Evolutionary conservation across 2,888 invertebrate genomes (phyloP).

Genomic region (Petrolisthes manimaculis): DNA sequence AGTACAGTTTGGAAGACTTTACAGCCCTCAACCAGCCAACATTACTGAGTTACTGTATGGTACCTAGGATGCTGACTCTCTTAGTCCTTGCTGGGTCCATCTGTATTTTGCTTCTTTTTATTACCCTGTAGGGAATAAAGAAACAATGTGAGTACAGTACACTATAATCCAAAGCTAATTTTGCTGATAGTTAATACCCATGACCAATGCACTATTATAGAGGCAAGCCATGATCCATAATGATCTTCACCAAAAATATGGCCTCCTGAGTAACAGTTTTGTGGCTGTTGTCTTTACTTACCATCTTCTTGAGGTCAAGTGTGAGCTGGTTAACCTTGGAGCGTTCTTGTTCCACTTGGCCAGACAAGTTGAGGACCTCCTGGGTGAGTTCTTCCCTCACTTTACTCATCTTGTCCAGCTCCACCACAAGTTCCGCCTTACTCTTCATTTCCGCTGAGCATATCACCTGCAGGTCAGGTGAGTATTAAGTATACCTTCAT

Average conservation of each 20-base stretch:
- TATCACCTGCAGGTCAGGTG: conserved; percentile 46
- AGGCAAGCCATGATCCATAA: too few relatives aligned
- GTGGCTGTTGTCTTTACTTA: conserved; percentile 2
- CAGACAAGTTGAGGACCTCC: conserved; percentile 78
- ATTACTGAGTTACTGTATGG: neutral
- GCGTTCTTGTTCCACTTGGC: conserved; percentile 81
- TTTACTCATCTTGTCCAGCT: conserved; percentile 79
- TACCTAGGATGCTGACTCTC: neutral
- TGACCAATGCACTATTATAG: too few relatives aligned
- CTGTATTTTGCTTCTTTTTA: conserved; percentile 38
- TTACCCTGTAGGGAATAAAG: conserved; percentile 33
- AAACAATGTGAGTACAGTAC: neutral
- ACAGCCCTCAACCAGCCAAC: too few relatives aligned
- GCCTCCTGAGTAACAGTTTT: too few relatives aligned
- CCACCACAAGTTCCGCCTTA: conserved; percentile 81
- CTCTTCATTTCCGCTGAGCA: conserved; percentile 79
- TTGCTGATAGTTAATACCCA: too few relatives aligned
- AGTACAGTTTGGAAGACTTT: too few relatives aligned
- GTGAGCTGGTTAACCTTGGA: conserved; percentile 75
- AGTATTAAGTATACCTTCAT: too few relatives aligned
- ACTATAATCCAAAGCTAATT: too few relatives aligned
- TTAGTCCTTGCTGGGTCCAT: conserved; percentile 31
- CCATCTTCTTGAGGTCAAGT: conserved; percentile 47
- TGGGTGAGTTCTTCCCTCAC: conserved; percentile 81
- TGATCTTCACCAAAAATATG: too few relatives aligned